Percentiles rank a stretch among this genome's conserved stretches.
Conservation (phyloP, 2,888 invertebrate genomes). For the Nyleta sp. region DNA sequence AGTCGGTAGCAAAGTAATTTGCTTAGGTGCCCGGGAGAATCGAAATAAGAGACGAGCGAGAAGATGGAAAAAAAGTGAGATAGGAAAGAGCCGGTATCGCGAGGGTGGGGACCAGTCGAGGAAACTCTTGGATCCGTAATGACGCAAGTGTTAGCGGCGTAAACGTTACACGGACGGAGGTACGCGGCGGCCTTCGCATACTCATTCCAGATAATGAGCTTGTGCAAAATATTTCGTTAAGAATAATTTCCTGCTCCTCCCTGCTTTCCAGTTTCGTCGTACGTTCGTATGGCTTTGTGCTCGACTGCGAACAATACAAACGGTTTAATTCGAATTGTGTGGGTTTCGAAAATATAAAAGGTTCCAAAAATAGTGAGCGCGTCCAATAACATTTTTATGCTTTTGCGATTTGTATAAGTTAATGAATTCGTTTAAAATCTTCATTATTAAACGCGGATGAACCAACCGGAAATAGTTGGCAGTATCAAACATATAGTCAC, state of each 20-base stretch:
- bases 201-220: slow-evolving; percentile 64
- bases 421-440: too few relatives aligned
- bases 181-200: slow-evolving; percentile 64
- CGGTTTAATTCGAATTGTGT: slow-evolving; percentile 22
- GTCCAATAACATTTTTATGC: too few relatives aligned
- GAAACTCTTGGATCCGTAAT: slow-evolving; percentile 69
- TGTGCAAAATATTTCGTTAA: slow-evolving; percentile 64
- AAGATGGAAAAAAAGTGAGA: slow-evolving; percentile 55
- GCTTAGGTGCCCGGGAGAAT: slow-evolving; percentile 40
- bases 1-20: slow-evolving; percentile 53
- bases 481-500: too few relatives aligned
- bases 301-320: slow-evolving; percentile 15
- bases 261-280: slow-evolving; percentile 45
- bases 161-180: slow-evolving; percentile 58
- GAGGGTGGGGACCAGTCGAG: slow-evolving; percentile 61
- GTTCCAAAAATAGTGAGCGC: too few relatives aligned
- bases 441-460: too few relatives aligned
- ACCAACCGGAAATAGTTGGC: too few relatives aligned
- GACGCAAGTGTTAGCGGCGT: slow-evolving; percentile 66
- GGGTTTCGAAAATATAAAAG: too few relatives aligned
- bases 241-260: slow-evolving; percentile 63
- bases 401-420: too few relatives aligned
- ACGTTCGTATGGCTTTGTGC: slow-evolving; percentile 24
- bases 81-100: slow-evolving; percentile 55
- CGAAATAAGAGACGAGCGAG: slow-evolving; percentile 37